Base-by-base conservation (phyloP, 2,797 vertebrate genomes). In the Xenopus petersii region DNA sequence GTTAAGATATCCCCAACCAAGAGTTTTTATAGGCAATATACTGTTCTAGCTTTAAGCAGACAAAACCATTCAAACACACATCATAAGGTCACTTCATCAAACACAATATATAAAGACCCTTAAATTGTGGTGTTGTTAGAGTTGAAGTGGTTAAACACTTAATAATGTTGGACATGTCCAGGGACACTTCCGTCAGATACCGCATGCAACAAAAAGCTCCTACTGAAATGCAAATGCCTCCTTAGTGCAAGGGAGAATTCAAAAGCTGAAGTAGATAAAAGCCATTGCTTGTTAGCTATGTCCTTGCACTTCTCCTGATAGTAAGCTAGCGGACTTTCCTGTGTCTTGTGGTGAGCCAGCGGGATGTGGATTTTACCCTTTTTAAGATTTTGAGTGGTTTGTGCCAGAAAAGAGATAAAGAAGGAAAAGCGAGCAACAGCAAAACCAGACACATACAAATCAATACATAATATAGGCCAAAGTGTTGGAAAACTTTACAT, bases 211-310 rank as follows among this genome's bases (percentile, higher is more conserved):
- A 70, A 63, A 79, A 79, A 70, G 55, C 71, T 64, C 67, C 70
- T 66, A 74, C 77, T 79, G 77, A 79, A 79, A 79, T 79, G 77
- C 77, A 79, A 79, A 79, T 79, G 66, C 60, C 58, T 54, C 58
- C 66, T 65, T 62, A 3, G 26, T 54, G 33, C 47, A 47, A 65
- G 47, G 54, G 16, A 65, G 26, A 70, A 79, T 74, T 79, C 77
- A 79, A 79, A 79, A 66, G 77, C 61, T 10, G 36, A 51, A 61
- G 59, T 17, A 79, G 77, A 79, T 79, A 70, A 79, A 79, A 79
- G 77, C 71, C 24, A 70, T 61, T 66, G 77, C 77, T 79, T 79
- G 71, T 79, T 79, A 79, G 77, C 77, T 26, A 33, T 74, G 77
- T 74, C 77, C 77, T 79, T 79, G 77, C 68, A 48, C 70, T 74